A percentile compares a stretch with the other conserved stretches of the same genome.
Evolutionary conservation across 2,113 vertebrate species (phyloP).

Genomic region (Toxotes chatareus): DNA sequence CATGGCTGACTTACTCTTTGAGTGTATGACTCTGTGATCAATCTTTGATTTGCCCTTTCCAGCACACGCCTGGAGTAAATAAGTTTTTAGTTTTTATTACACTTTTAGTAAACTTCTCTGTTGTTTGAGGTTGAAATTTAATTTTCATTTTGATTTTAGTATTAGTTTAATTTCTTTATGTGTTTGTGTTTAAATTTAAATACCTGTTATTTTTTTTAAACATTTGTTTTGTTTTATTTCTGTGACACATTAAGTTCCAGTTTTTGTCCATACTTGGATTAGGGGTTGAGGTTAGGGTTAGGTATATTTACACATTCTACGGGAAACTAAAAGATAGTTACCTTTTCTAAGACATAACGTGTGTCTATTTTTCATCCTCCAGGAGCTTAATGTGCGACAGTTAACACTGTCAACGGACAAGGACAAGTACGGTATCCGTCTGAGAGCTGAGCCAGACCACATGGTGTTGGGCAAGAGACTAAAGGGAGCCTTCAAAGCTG

Average conservation of each 20-base stretch:
- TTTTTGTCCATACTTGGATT: neutral
- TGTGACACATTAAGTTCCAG: neutral
- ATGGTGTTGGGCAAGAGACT: conserved; percentile 96
- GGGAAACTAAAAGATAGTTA: conserved; percentile 5
- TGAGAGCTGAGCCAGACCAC: conserved; percentile 96
- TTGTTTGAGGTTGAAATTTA: neutral
- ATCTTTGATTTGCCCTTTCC: conserved; percentile 14
- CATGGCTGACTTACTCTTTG: conserved; percentile 25
- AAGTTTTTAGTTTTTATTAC: conserved; percentile 3
- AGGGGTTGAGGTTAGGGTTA: no score
- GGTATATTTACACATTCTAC: neutral
- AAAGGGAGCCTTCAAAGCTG: conserved; percentile 92
- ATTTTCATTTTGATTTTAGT: neutral
- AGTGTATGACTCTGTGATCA: conserved; percentile 18
- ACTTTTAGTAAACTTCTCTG: neutral
- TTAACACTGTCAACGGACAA: conserved; percentile 95
- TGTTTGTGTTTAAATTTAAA: neutral
- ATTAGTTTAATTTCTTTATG: neutral
- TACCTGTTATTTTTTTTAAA: neutral
- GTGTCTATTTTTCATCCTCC: conserved; percentile 17
- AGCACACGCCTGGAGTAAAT: neutral
- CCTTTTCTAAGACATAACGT: conserved; percentile 6
- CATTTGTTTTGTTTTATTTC: neutral
- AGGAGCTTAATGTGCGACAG: conserved; percentile 96
- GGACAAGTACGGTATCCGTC: conserved; percentile 90